Evolutionary conservation across 2,797 vertebrate genomes (phyloP), one percentile per base, ranked within the genome.

Genomic region (Danio jaintianensis): DNA sequence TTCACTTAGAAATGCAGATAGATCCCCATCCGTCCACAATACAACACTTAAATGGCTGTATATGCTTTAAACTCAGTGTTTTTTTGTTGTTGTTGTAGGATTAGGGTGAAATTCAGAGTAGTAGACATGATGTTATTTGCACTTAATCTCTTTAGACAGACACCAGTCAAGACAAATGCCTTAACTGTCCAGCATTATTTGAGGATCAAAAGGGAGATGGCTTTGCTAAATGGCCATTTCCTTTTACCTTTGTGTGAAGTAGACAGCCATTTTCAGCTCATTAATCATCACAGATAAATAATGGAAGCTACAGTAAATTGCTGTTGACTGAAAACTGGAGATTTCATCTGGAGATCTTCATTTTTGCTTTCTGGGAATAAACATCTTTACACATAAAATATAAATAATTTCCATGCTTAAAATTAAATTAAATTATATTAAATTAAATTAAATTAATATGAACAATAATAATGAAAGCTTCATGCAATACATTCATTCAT

Each of bases 231-330:
- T 47, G 74, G 76, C 48, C 47, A 55, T 62, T 80, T 75, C 72
- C 80, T 80, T 68, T 71, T 22, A 66, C 67, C 70, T 40, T 77
- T 64, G 72, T 52, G 81, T 56, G 2, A 75, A 79, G 78, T 38
- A 71, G 80, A 85, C 71, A 82, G 80, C 85, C 79, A 78, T 75
- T 77, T 52, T 72, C 72, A 82, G 85, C 84, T 22, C 48, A 5
- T 79, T 45, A 72, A 47, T 73, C 50, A 47, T 15, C 20, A 5
- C 7, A 12, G 55, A 70, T 52, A 70, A 64, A 2, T 38, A 50
- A 29, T 22, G 45, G 20, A 22, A 18, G 59, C 66, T 79, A 29
- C 29, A 29, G 29, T 29, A 15, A 67, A 67, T 66, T 81, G 50
- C 58, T 75, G 58, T 73, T 66, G 63, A 81, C 75, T 68, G 69